Evolutionary conservation across 2,113 vertebrate species (phyloP).

Genomic region (Psophia crepitans): DNA sequence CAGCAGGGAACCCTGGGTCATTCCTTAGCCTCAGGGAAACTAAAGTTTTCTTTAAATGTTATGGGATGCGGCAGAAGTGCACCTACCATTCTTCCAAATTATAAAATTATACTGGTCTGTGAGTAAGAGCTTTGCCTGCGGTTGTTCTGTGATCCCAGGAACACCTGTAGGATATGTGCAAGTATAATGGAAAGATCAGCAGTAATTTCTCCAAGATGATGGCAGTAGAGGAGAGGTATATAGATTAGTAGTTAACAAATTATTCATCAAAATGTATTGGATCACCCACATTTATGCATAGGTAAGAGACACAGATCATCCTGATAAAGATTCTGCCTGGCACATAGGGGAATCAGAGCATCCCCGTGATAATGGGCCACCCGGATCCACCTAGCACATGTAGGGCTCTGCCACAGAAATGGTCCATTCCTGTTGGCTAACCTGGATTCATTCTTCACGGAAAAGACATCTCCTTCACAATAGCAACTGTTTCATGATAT

Average conservation of each 20-base stretch:
- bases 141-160: neutral
- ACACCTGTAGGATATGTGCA: neutral
- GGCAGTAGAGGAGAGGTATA: neutral
- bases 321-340: neutral
- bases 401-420: neutral
- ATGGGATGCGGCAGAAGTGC: neutral
- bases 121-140: neutral
- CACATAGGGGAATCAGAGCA: neutral
- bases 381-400: neutral
- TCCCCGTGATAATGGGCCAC: neutral
- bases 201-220: neutral
- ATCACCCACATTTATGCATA: neutral
- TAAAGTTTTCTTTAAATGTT: neutral
- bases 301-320: neutral
- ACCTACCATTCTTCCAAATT: neutral
- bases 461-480: neutral
- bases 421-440: neutral
- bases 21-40: neutral
- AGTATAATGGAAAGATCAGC: neutral
- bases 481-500: neutral
- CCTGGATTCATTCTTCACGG: neutral
- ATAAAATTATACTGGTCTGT: neutral
- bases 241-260: neutral
- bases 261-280: neutral
- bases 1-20: neutral